phyloP scores from a whole-genome alignment of 2,888 invertebrate species.

The Osmoderma eremita region DNA sequence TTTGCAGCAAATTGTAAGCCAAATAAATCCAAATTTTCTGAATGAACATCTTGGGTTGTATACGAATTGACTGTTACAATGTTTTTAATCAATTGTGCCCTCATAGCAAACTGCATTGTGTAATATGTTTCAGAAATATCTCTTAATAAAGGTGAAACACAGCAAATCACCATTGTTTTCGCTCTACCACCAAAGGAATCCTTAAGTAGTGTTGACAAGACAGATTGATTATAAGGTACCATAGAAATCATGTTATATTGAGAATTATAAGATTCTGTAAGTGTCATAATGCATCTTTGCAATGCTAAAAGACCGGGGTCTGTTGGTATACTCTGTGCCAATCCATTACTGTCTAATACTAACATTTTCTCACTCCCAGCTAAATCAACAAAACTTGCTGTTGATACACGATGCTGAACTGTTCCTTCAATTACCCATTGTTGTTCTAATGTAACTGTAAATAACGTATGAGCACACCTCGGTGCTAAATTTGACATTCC shows the following conservation, averaged over 20 bases:
- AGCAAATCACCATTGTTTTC: constrained; percentile 77
- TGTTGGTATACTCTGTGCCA: constrained; percentile 65
- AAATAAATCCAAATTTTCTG: constrained; percentile 66
- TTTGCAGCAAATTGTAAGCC: constrained; percentile 84
- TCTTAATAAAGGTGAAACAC: constrained; percentile 75
- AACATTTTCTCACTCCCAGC: constrained; percentile 68
- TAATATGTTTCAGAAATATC: constrained; percentile 76
- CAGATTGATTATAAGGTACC: constrained; percentile 71
- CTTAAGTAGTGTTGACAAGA: constrained; percentile 74
- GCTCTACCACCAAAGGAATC: constrained; percentile 82
- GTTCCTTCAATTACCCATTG: constrained; percentile 77
- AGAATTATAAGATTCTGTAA: constrained; percentile 64
- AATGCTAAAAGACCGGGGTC: constrained; percentile 74
- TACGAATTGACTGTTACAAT: constrained; percentile 77
- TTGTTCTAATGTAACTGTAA: constrained; percentile 79
- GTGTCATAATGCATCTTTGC: constrained; percentile 72
- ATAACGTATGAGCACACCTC: constrained; percentile 73
- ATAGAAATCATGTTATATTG: constrained; percentile 52
- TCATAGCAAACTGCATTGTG: constrained; percentile 73
- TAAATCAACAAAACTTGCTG: constrained; percentile 79
- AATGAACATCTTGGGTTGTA: constrained; percentile 55
- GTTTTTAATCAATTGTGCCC: constrained; percentile 76
- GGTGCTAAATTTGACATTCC: constrained; percentile 71
- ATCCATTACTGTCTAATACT: constrained; percentile 63
- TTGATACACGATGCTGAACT: constrained; percentile 76